Evolutionary conservation across 2,888 invertebrate genomes (phyloP).

Genomic region (Cosmia pyralina): DNA sequence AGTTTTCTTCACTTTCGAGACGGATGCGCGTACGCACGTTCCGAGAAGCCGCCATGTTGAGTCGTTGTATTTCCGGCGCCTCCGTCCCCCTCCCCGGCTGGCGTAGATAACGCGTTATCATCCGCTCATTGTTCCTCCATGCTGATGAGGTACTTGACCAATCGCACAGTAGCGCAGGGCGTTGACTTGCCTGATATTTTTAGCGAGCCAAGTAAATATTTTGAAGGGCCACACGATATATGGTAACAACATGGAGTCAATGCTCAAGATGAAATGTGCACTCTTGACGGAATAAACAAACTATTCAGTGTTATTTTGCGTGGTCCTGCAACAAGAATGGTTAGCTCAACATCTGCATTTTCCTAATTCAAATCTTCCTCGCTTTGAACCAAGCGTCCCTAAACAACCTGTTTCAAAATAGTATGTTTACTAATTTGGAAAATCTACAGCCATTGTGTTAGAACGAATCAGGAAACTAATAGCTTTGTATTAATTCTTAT

Average conservation of each 20-base stretch:
- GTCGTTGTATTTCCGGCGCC: slow-evolving; percentile 82
- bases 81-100: slow-evolving; percentile 71
- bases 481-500: slow-evolving; percentile 62
- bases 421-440: slow-evolving; percentile 65
- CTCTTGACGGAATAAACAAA: slow-evolving; percentile 18
- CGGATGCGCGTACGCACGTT: slow-evolving; percentile 76
- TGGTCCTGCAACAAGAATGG: not conserved
- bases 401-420: slow-evolving; percentile 56
- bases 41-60: slow-evolving; percentile 80
- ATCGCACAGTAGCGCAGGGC: slow-evolving; percentile 77
- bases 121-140: slow-evolving; percentile 88
- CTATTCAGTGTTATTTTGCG: slow-evolving; percentile 1
- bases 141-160: slow-evolving; percentile 81
- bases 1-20: slow-evolving; percentile 70
- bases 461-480: slow-evolving; percentile 60
- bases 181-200: slow-evolving; percentile 81
- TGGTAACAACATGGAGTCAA: slow-evolving; percentile 31
- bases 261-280: slow-evolving; percentile 30
- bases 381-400: slow-evolving; percentile 5
- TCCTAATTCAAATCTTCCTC: not conserved
- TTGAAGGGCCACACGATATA: slow-evolving; percentile 52
- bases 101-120: slow-evolving; percentile 88
- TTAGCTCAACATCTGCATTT: slow-evolving; percentile 10
- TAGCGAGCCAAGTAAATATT: slow-evolving; percentile 70
- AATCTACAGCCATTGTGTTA: slow-evolving; percentile 68